These are phyloP conservation scores for Carapus acus DNA, from an alignment of 2,797 vertebrate species.

Conservation along the genomic window DNA sequence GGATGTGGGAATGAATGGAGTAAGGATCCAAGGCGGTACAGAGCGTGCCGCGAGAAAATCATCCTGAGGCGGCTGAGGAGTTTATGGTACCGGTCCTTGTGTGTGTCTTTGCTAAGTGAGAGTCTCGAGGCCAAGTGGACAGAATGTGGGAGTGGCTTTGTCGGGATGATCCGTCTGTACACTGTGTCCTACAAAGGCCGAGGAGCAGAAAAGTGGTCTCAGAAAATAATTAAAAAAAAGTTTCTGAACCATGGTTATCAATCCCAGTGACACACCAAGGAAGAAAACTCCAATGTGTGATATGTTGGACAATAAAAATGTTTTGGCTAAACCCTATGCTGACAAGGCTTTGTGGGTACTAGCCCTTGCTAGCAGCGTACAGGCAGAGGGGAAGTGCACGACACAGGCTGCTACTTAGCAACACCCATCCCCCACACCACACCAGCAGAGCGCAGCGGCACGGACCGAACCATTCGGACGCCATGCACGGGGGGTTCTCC, in stretches of 20 bases:
- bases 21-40: no score
- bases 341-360: conserved; percentile 22
- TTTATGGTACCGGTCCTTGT: conserved; percentile 43
- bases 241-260: no score
- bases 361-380: conserved; percentile 59
- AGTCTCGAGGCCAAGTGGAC: conserved; percentile 40
- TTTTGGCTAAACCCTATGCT: conserved; percentile 9
- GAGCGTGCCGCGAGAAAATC: no score
- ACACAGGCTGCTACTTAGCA: conserved; percentile 62
- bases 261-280: conserved; percentile 16
- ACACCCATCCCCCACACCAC: conserved; percentile 69
- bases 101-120: conserved; percentile 43
- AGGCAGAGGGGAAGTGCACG: conserved; percentile 53
- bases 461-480: conserved; percentile 65
- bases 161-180: conserved; percentile 48
- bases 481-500: conserved; percentile 26
- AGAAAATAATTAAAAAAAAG: no score
- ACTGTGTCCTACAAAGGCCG: conserved; percentile 13
- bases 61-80: no score
- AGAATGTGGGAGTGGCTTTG: conserved; percentile 48
- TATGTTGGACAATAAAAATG: not conserved
- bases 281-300: conserved; percentile 2
- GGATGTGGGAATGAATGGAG: no score
- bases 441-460: no score
- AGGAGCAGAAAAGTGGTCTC: conserved; percentile 1